phyloP scores from a whole-genome alignment of 2,113 vertebrate species.

The Physeter macrocephalus region DNA sequence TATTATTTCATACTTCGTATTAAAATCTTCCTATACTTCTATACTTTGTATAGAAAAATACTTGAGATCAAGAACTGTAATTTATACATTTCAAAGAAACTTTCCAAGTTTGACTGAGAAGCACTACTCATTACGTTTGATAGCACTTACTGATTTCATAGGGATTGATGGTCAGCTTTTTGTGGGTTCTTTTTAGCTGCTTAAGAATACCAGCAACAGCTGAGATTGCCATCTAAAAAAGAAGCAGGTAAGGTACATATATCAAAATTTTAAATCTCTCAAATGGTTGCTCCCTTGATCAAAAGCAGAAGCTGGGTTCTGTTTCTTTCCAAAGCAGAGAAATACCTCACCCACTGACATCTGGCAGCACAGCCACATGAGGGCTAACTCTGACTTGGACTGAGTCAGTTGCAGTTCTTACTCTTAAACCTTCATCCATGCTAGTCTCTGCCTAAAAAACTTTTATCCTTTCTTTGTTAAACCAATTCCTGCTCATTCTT shows the following conservation, averaged over 20 bases:
- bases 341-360: neutral
- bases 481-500: neutral
- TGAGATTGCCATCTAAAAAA: conserved; percentile 92
- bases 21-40: neutral
- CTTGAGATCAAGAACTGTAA: neutral
- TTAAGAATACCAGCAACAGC: conserved; percentile 96
- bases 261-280: neutral
- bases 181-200: conserved; percentile 93
- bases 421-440: neutral
- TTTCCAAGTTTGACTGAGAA: neutral
- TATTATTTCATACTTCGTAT: neutral
- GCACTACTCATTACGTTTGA: neutral
- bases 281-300: neutral
- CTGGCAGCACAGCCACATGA: accelerated
- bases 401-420: neutral
- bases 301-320: neutral
- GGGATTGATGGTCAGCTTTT: conserved; percentile 90
- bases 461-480: neutral
- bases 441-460: neutral
- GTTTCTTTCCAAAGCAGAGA: neutral
- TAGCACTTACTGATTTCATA: conserved; percentile 88
- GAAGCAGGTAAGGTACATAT: neutral
- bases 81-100: neutral
- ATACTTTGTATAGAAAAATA: neutral
- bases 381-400: neutral